Conservation (phyloP, 2,797 vertebrate genomes). For the Eupleurogrammus muticus region DNA sequence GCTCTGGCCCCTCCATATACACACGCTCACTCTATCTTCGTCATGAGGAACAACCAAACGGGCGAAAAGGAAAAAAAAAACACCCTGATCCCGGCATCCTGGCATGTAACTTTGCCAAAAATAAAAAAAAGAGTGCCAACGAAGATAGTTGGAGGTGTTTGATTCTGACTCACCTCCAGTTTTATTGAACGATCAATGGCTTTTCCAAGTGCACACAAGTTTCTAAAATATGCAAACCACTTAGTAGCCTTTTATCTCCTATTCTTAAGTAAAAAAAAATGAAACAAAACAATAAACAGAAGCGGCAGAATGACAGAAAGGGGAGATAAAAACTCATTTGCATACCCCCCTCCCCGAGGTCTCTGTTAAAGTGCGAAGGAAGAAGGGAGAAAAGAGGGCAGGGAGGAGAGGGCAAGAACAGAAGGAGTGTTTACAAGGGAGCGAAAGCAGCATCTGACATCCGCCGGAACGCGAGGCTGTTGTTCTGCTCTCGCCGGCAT, state of each 20-base stretch:
- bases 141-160: slow-evolving; percentile 43
- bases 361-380: slow-evolving; percentile 46
- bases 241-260: slow-evolving; percentile 12
- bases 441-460: slow-evolving; percentile 67
- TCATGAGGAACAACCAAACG: slow-evolving; percentile 67
- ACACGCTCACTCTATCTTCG: slow-evolving; percentile 77
- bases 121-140: slow-evolving; percentile 29
- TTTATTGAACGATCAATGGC: slow-evolving; percentile 48
- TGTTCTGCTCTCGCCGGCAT: slow-evolving; percentile 75
- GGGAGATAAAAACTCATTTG: slow-evolving; percentile 63
- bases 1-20: slow-evolving; percentile 74
- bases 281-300: slow-evolving; percentile 50
- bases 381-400: slow-evolving; percentile 23
- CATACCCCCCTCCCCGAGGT: slow-evolving; percentile 60
- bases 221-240: slow-evolving; percentile 29
- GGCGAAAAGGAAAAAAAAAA: slow-evolving; percentile 26
- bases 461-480: slow-evolving; percentile 62
- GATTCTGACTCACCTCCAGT: slow-evolving; percentile 48
- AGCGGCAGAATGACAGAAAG: slow-evolving; percentile 51
- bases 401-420: slow-evolving; percentile 48
- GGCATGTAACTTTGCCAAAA: slow-evolving; percentile 44
- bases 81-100: slow-evolving; percentile 35
- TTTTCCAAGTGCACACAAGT: slow-evolving; percentile 3
- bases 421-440: slow-evolving; percentile 59
- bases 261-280: slow-evolving; percentile 29